Evolutionary conservation across 2,113 vertebrate species (phyloP).

Genomic region (Chroicocephalus ridibundus): DNA sequence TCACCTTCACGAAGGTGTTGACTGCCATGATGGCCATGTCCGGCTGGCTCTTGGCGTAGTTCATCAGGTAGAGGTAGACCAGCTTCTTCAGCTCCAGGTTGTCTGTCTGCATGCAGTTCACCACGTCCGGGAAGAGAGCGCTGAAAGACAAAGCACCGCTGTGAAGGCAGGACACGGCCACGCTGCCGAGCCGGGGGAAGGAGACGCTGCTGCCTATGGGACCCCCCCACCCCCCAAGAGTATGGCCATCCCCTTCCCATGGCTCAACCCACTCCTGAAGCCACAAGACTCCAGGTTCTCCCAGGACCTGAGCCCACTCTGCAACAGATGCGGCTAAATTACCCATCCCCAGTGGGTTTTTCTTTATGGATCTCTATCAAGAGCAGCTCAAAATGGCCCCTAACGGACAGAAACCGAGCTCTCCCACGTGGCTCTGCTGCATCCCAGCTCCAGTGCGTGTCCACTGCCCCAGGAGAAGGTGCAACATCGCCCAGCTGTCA

Average conservation of each 20-base stretch:
- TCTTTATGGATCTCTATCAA: background rate
- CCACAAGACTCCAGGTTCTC: background rate
- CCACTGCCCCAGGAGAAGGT: background rate
- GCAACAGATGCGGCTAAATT: background rate
- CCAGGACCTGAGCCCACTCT: background rate
- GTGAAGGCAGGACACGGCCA: background rate
- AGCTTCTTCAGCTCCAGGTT: conserved; percentile 98
- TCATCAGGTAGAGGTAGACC: conserved; percentile 98
- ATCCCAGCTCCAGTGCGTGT: background rate
- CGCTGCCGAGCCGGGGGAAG: fast-evolving
- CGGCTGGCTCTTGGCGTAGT: conserved; percentile 98
- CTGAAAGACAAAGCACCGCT: conserved; percentile 62
- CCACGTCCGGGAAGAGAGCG: conserved; percentile 95
- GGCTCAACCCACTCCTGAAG: fast-evolving
- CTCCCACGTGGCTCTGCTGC: background rate
- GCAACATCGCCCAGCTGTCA: too few relatives aligned
- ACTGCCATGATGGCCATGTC: conserved; percentile 99
- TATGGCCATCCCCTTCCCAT: fast-evolving
- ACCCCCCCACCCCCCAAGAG: background rate
- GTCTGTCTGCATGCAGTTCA: conserved; percentile 99
- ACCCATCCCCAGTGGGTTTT: background rate
- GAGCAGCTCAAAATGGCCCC: background rate
- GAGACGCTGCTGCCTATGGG: fast-evolving
- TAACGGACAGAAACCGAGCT: background rate
- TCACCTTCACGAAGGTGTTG: conserved; percentile 98